Evolutionary conservation across 2,888 invertebrate genomes (phyloP).

Genomic region (Cheilosia impressa): DNA sequence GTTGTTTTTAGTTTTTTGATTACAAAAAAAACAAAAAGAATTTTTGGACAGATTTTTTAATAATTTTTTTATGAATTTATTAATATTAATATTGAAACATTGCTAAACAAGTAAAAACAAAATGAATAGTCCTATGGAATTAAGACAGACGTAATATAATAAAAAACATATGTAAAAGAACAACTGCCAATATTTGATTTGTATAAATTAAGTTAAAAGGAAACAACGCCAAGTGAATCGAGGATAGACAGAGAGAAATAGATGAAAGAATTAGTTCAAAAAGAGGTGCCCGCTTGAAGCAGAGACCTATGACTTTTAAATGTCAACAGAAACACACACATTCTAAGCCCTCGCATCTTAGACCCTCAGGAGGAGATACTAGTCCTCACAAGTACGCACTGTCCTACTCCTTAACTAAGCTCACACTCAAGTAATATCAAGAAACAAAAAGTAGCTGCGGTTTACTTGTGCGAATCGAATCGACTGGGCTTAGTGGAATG

Average conservation of each 20-base stretch:
- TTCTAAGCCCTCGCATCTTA: slow-evolving; percentile 58
- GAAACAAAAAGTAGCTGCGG: background rate
- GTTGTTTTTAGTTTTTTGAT: slow-evolving; percentile 30
- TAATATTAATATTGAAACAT: slow-evolving; percentile 15
- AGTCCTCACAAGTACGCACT: slow-evolving; percentile 32
- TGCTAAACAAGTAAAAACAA: slow-evolving; percentile 5
- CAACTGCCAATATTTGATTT: slow-evolving; percentile 64
- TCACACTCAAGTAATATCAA: slow-evolving; percentile 5
- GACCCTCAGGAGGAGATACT: slow-evolving; percentile 6
- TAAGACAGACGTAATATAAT: slow-evolving; percentile 7
- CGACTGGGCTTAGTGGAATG: background rate
- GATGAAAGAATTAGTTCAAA: slow-evolving; percentile 8
- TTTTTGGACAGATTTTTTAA: slow-evolving; percentile 25
- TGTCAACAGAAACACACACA: background rate
- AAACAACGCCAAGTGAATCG: slow-evolving; percentile 43
- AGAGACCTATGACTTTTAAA: slow-evolving; percentile 3
- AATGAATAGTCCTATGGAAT: slow-evolving; percentile 32
- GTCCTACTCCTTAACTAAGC: slow-evolving; percentile 19
- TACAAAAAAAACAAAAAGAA: slow-evolving; percentile 1
- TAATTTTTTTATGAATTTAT: slow-evolving; percentile 10
- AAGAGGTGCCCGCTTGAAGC: slow-evolving; percentile 36
- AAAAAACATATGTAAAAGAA: background rate
- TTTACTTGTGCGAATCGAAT: background rate
- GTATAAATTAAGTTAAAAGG: slow-evolving; percentile 43
- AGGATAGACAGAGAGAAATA: background rate